Base-by-base conservation (phyloP, 2,888 invertebrate species). In the Metacarcinus magister region DNA sequence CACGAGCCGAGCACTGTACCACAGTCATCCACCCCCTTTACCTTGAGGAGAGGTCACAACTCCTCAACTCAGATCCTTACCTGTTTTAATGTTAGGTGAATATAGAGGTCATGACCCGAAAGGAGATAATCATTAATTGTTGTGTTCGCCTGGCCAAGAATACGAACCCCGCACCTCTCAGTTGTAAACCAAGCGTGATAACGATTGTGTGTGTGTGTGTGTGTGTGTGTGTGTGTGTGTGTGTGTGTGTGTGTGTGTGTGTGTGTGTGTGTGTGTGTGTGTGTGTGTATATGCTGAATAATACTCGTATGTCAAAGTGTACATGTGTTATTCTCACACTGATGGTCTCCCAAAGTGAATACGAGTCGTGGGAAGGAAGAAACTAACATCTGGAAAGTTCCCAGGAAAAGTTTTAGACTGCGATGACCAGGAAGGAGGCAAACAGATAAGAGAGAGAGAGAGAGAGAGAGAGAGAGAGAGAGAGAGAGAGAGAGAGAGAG, bases 401-500 rank as follows among this genome's bases (percentile, higher is more conserved):
- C 75, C 43, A 44, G 39, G 44, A 44, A 13, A 44, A 39, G 90
- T 43, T 90, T 90, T 16, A 44, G 39, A 39, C 19, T 28, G 82
- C n/a, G 82, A 4, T 82, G 82, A 82, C 5, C n/a, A 90, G 90
- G 32, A 8, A 90, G 90, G 32, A 39, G 32, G 39, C n/a, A n/a
- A n/a, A n/a, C n/a, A n/a, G n/a, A n/a, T n/a, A n/a, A n/a, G n/a
- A n/a, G n/a, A n/a, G n/a, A n/a, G n/a, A 92, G n/a, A n/a, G n/a
- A n/a, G 67, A 93, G 67, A 67, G 60, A 93, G 93, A 67, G 67
- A 93, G 67, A 93, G 67, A 93, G 67, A 93, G 93, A 93, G 67
- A 94, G 94, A 94, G 67, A 93, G 93, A 93, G 67, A 93, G 67
- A 93, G 67, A 93, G 46, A 92, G 48, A 92, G 92, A 92, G 13